These are phyloP conservation scores for Malurus alboscapulatus DNA, from an alignment of 2,113 vertebrate genomes.

Conservation along the genomic window DNA sequence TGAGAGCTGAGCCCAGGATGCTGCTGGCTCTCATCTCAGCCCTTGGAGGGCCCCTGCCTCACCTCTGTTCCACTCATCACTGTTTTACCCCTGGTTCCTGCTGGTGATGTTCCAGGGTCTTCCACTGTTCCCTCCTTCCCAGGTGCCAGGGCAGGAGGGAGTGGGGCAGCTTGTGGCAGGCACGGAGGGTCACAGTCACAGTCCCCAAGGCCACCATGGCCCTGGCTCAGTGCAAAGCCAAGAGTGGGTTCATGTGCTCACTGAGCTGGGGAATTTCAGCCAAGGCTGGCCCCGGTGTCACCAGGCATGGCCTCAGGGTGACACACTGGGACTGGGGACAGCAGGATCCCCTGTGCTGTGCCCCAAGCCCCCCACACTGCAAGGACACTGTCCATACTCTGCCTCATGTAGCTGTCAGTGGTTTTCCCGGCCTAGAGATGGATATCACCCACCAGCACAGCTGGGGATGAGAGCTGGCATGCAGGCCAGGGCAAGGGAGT, in stretches of 20 bases:
- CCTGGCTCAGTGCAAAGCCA: background rate
- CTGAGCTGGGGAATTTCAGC: background rate
- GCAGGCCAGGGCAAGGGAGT: background rate
- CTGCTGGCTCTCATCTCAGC: background rate
- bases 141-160: background rate
- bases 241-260: background rate
- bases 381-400: background rate
- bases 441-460: background rate
- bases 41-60: background rate
- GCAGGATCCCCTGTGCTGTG: background rate
- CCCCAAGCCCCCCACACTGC: background rate
- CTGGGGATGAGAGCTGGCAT: background rate
- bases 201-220: background rate
- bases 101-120: background rate
- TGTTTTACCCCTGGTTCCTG: background rate
- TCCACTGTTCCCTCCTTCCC: background rate
- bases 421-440: background rate
- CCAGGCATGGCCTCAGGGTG: background rate
- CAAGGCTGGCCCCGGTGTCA: background rate
- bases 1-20: background rate
- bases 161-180: fast-evolving
- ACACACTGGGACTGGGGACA: background rate
- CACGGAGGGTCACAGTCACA: background rate
- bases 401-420: background rate
- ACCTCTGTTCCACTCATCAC: background rate